Conservation (phyloP, 2,888 invertebrate genomes). For the Mycalesis mineus region DNA sequence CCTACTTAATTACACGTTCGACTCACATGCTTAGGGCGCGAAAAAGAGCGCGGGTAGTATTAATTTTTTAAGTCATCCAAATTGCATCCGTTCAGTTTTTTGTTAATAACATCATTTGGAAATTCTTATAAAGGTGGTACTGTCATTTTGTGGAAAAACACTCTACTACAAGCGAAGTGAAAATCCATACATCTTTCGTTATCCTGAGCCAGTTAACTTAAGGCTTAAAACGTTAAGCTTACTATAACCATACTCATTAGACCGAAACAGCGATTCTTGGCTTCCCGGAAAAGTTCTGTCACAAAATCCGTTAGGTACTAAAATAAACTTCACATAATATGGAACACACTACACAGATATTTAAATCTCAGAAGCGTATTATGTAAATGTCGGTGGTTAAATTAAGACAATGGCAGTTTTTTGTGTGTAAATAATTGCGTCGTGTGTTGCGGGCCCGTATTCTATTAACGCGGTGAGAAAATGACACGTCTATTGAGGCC, state of each 20-base stretch:
- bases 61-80: conserved; percentile 26
- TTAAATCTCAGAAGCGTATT: background rate
- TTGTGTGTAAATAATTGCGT: conserved; percentile 1
- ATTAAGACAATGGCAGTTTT: conserved; percentile 7
- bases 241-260: too few species aligned
- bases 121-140: background rate
- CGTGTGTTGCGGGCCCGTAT: conserved; percentile 47
- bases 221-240: too few species aligned
- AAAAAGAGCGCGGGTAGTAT: conserved; percentile 18
- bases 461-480: conserved; percentile 69
- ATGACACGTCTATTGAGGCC: conserved; percentile 63
- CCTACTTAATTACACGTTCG: conserved; percentile 49
- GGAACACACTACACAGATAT: too few species aligned
- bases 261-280: too few species aligned
- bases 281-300: too few species aligned
- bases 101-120: background rate
- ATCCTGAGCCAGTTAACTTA: too few species aligned
- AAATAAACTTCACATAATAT: too few species aligned
- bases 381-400: background rate
- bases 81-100: conserved; percentile 20
- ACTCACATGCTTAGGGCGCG: conserved; percentile 40
- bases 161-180: background rate
- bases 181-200: too few species aligned
- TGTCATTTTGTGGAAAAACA: background rate
- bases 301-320: too few species aligned